Conservation (phyloP, 2,888 invertebrate species). For the Harpalus rubripes region DNA sequence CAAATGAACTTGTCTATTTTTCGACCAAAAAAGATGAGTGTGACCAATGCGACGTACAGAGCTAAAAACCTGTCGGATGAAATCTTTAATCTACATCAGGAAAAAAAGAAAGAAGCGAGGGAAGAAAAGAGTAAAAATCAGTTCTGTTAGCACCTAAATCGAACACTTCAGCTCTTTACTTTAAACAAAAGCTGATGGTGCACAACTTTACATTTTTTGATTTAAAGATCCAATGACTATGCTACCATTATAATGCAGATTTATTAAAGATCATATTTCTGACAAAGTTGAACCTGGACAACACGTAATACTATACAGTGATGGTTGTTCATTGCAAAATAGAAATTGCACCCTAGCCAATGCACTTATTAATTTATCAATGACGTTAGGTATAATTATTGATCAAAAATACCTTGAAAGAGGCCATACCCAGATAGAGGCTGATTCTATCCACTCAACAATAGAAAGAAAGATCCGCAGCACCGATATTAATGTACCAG, state of each 20-base stretch:
- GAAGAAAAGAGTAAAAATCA: conserved; percentile 61
- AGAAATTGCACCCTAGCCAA: conserved; percentile 70
- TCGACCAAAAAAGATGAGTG: conserved; percentile 59
- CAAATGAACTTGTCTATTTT: conserved; percentile 51
- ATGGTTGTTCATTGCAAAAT: conserved; percentile 68
- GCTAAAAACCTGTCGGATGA: neutral
- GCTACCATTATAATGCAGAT: conserved; percentile 67
- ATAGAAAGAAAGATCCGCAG: conserved; percentile 70
- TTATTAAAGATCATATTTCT: conserved; percentile 32
- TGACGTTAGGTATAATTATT: conserved; percentile 68
- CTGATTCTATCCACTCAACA: conserved; percentile 70
- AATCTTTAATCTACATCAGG: neutral
- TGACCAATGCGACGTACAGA: conserved; percentile 9
- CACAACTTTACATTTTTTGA: conserved; percentile 70
- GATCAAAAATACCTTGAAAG: conserved; percentile 71
- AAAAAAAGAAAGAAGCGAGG: conserved; percentile 54
- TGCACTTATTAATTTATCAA: conserved; percentile 70
- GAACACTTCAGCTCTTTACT: conserved; percentile 67
- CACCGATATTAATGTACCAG: conserved; percentile 68
- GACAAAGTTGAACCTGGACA: conserved; percentile 15
- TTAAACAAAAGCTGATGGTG: conserved; percentile 69
- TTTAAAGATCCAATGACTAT: conserved; percentile 68
- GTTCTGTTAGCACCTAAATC: conserved; percentile 65
- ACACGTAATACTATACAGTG: conserved; percentile 64
- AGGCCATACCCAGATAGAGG: conserved; percentile 72